Evolutionary conservation across 2,797 vertebrate species (phyloP).

Genomic region (Rhadinocentrus ornatus): DNA sequence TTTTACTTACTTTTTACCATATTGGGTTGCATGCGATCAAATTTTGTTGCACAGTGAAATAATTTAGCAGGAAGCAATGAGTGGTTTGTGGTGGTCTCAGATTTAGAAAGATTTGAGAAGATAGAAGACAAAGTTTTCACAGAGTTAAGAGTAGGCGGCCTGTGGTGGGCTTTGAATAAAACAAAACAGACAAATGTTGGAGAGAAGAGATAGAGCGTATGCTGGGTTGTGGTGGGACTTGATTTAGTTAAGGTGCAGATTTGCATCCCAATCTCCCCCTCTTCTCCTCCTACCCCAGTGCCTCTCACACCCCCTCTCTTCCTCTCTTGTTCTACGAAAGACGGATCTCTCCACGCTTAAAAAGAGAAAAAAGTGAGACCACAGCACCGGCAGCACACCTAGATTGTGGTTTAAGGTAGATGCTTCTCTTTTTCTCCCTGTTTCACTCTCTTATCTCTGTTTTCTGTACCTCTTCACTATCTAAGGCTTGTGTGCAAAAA

Average conservation of each 20-base stretch:
- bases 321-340: slow-evolving; percentile 86
- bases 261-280: slow-evolving; percentile 74
- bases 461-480: slow-evolving; percentile 16
- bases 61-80: slow-evolving; percentile 42
- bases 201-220: slow-evolving; percentile 47
- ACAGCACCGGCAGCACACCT: slow-evolving; percentile 54
- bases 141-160: slow-evolving; percentile 69
- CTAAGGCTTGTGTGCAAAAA: slow-evolving; percentile 14
- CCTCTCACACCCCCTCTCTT: slow-evolving; percentile 81
- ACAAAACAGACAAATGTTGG: slow-evolving; percentile 58
- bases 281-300: slow-evolving; percentile 63
- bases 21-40: neutral
- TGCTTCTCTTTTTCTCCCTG: slow-evolving; percentile 38
- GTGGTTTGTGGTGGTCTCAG: slow-evolving; percentile 82
- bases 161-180: slow-evolving; percentile 79
- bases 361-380: slow-evolving; percentile 63
- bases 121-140: slow-evolving; percentile 54
- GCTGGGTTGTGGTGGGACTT: slow-evolving; percentile 80
- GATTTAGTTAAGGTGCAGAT: slow-evolving; percentile 80
- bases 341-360: slow-evolving; percentile 81
- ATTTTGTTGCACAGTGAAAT: slow-evolving; percentile 22
- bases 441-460: slow-evolving; percentile 35
- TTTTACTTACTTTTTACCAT: neutral
- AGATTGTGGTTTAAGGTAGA: slow-evolving; percentile 68
- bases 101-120: slow-evolving; percentile 72